Percentiles rank a stretch among this genome's conserved stretches.
Conservation (phyloP, 2,888 invertebrate species). For the Sphaerophoria taeniata region DNA sequence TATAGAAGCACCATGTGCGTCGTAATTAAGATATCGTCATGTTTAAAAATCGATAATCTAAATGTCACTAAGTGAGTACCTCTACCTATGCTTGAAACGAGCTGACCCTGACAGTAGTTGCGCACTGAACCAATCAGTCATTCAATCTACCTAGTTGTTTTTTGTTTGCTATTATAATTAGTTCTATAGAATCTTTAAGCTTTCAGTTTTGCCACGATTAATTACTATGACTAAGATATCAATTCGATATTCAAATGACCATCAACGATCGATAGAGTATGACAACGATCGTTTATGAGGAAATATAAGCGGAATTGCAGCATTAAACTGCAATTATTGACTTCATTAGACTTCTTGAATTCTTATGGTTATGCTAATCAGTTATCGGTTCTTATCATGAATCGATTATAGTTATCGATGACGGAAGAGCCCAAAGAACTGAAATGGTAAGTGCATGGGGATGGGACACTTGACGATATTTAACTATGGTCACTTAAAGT, state of each 20-base stretch:
- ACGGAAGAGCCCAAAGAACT: slow-evolving; percentile 28
- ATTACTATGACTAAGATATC: slow-evolving; percentile 23
- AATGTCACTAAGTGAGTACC: slow-evolving; percentile 40
- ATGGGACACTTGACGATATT: slow-evolving; percentile 52
- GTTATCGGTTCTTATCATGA: slow-evolving; percentile 46
- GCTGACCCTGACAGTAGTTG: slow-evolving; percentile 34
- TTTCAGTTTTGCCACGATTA: too few relatives aligned
- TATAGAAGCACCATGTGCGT: slow-evolving; percentile 21
- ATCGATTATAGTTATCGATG: slow-evolving; percentile 48
- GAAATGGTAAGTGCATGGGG: slow-evolving; percentile 30
- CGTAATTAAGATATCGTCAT: slow-evolving; percentile 59
- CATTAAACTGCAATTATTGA: not conserved
- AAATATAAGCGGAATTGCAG: slow-evolving; percentile 17
- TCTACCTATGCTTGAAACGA: slow-evolving; percentile 52
- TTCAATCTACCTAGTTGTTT: slow-evolving; percentile 44
- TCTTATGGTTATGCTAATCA: slow-evolving; percentile 60
- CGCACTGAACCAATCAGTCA: slow-evolving; percentile 57
- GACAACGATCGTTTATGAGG: not conserved
- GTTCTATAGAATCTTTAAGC: too few relatives aligned
- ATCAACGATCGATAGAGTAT: slow-evolving; percentile 38
- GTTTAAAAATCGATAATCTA: slow-evolving; percentile 42
- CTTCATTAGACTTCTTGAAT: slow-evolving; percentile 25
- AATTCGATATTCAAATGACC: slow-evolving; percentile 20
- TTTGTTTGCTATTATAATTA: slow-evolving; percentile 29
- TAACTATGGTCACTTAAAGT: slow-evolving; percentile 63